Conservation (phyloP, 2,113 vertebrate species). For the Chaetorhynchus papuensis region DNA sequence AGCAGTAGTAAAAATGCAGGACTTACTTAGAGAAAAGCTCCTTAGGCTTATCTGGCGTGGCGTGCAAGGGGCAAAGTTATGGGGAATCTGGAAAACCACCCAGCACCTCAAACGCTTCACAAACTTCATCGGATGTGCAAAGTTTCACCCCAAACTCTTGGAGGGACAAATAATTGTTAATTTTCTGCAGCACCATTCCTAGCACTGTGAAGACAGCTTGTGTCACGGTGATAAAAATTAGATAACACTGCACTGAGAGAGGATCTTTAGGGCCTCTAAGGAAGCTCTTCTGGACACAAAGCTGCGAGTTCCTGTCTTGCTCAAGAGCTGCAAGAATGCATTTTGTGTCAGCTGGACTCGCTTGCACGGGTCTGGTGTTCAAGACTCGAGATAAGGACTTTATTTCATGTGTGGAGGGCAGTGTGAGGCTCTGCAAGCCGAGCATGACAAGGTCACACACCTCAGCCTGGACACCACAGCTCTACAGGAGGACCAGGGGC, state of each 20-base stretch:
- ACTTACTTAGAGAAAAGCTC: background rate
- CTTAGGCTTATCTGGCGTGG: background rate
- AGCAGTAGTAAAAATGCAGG: background rate
- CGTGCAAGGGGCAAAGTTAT: background rate
- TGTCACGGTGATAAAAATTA: background rate
- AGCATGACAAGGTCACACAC: accelerated
- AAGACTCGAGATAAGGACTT: background rate
- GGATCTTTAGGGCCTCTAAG: background rate
- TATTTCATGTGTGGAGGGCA: background rate
- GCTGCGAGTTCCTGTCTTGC: background rate
- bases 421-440: background rate
- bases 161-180: background rate
- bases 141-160: background rate
- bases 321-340: background rate
- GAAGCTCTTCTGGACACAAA: background rate
- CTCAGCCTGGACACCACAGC: background rate
- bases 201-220: background rate
- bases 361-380: accelerated
- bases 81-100: background rate
- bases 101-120: background rate
- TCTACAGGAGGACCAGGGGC: background rate
- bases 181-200: background rate
- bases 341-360: background rate
- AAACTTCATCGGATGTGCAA: background rate
- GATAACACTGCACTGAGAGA: background rate